Evolutionary conservation across 2,888 invertebrate species (phyloP), one percentile per base, ranked within the genome.

Genomic region (Desoria tigrina): DNA sequence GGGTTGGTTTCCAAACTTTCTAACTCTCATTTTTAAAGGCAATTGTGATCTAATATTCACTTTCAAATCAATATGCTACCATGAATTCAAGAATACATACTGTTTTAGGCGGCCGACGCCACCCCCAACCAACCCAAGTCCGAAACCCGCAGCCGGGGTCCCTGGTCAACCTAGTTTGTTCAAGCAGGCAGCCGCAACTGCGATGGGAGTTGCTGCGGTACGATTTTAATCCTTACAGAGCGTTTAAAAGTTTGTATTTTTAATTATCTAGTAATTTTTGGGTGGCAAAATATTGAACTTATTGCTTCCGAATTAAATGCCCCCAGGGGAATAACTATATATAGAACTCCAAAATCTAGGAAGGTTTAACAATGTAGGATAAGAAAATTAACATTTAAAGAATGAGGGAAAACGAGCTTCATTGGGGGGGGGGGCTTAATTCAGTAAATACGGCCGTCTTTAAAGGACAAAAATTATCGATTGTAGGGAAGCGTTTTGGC

Each of bases 141-240:
- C 59, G 14, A 24, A 32, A n/a, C 39, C 49, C 24, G 24, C 57
- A 37, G 27, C 24, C 7, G 26, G 18, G 24, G 7, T 11, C 6
- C 23, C 61, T 0, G 42, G 24, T 9, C 57, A 49, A 42, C 67
- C 70, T 4, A 55, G 65, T 27, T 26, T 63, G 16, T 24, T 65
- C 23, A 59, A 55, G 21, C 67, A 67, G 39, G 57, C 56, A 23
- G 70, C 63, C n/a, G 63, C 65, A 1, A 61, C 65, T 54, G 70
- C 70, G 11, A 67, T 59, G 4, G 70, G 70, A 28, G 67, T 70
- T 14, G 67, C 59, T 45, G 70, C 67, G 1, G 70, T 69, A 45
- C 28, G 50, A 23, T 18, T 7, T 18, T 21, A 49, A 7, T 49
- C 18, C 7, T 49, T 49, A 18, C 7, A 49, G 49, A 39, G 9